Evolutionary conservation across 2,888 invertebrate species (phyloP).

Genomic region (Eristalis pertinax): DNA sequence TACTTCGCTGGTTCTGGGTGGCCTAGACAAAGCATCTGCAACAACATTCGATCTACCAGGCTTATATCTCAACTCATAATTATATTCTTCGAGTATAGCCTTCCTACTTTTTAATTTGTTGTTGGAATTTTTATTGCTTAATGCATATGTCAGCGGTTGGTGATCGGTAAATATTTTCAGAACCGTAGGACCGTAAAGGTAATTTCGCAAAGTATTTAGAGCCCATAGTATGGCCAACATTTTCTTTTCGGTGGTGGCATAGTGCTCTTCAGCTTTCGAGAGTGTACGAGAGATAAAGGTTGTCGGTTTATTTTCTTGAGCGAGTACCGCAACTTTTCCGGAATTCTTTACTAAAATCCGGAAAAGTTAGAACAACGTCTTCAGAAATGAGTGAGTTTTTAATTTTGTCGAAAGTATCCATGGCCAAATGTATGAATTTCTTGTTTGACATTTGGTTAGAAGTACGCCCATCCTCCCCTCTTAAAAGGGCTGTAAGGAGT

Average conservation of each 20-base stretch:
- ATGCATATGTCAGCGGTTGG: conserved; percentile 31
- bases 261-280: too few species aligned
- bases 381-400: conserved; percentile 15
- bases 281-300: too few species aligned
- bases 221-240: too few species aligned
- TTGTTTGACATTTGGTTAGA: conserved; percentile 7
- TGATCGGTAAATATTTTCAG: conserved; percentile 30
- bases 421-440: conserved; percentile 15
- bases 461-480: neutral
- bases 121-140: conserved; percentile 46
- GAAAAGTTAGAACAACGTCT: conserved; percentile 29
- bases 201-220: too few species aligned
- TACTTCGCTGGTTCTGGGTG: conserved; percentile 19
- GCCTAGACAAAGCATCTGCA: conserved; percentile 53
- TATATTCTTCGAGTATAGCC: conserved; percentile 58
- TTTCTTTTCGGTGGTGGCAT: too few species aligned
- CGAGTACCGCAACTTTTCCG: too few species aligned
- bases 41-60: conserved; percentile 54
- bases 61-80: conserved; percentile 42
- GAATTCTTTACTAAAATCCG: conserved; percentile 53
- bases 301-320: too few species aligned
- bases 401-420: conserved; percentile 13
- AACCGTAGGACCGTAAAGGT: too few species aligned
- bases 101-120: conserved; percentile 58
- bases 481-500: conserved; percentile 3